Conservation (phyloP, 2,113 vertebrate genomes). For the Pimephales promelas region DNA sequence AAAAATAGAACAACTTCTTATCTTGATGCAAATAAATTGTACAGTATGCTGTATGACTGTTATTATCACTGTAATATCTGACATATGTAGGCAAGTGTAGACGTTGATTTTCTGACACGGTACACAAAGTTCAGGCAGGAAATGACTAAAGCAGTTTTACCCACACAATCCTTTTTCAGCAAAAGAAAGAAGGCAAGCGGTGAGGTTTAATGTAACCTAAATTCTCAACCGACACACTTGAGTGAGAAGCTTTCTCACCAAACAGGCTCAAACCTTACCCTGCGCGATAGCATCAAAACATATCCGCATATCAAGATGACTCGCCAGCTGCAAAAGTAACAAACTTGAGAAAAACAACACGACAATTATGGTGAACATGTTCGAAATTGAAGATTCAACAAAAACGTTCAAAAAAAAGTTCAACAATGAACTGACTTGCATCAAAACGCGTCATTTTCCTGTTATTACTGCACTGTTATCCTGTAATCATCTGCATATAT, state of each 20-base stretch:
- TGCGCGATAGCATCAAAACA: conserved; percentile 10
- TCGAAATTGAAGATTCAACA: background rate
- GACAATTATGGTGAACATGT: background rate
- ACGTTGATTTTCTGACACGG: background rate
- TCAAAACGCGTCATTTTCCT: too few species aligned
- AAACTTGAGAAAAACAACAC: background rate
- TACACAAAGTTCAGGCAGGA: background rate
- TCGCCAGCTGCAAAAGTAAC: background rate
- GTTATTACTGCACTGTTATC: too few species aligned
- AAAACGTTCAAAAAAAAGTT: background rate
- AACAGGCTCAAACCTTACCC: background rate
- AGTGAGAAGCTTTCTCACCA: background rate
- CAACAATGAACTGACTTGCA: too few species aligned
- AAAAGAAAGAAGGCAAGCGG: background rate
- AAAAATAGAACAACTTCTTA: background rate
- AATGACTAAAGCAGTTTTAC: conserved; percentile 4
- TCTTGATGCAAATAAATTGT: background rate
- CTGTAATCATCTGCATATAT: too few species aligned
- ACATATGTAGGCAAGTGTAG: background rate
- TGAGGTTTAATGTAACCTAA: background rate
- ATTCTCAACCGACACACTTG: background rate
- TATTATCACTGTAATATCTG: background rate
- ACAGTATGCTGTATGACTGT: background rate
- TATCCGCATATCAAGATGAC: background rate
- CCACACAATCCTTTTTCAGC: background rate